A percentile compares a stretch with the other conserved stretches of the same genome.
Conservation (phyloP, 2,888 invertebrate species). For the Brachylomia viminalis region DNA sequence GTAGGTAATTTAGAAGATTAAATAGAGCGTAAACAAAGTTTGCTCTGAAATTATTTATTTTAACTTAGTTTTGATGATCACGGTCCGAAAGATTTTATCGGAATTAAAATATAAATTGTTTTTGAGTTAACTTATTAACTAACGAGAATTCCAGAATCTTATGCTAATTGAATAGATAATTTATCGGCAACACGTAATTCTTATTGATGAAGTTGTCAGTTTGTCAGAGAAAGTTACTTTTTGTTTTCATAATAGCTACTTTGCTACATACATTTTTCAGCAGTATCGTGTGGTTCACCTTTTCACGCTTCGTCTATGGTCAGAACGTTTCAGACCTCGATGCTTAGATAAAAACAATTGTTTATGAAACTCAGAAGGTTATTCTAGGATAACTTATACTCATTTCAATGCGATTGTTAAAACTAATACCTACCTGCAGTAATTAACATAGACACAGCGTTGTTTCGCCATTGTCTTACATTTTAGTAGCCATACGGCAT, state of each 20-base stretch:
- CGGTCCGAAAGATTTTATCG: neutral
- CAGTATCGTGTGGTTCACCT: neutral
- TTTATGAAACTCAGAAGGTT: conserved; percentile 65
- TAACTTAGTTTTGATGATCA: conserved; percentile 25
- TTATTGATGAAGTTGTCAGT: conserved; percentile 4
- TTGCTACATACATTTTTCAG: neutral
- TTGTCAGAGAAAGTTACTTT: conserved; percentile 40
- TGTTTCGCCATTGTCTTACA: conserved; percentile 62
- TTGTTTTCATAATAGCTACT: neutral
- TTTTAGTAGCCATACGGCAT: conserved; percentile 59
- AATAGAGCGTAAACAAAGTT: conserved; percentile 28
- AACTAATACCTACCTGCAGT: conserved; percentile 56
- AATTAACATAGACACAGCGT: conserved; percentile 60
- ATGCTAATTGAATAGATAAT: conserved; percentile 21
- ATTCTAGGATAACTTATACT: conserved; percentile 61
- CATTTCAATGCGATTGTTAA: conserved; percentile 64
- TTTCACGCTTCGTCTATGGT: conserved; percentile 50
- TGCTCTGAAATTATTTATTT: conserved; percentile 15
- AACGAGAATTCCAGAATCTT: conserved; percentile 7
- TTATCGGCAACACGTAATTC: neutral
- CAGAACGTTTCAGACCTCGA: conserved; percentile 63
- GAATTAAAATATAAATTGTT: conserved; percentile 11
- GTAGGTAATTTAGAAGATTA: conserved; percentile 17
- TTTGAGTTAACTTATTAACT: neutral
- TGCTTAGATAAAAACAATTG: conserved; percentile 65